Percentiles rank a stretch among this genome's conserved stretches.
Conservation (phyloP, 2,113 vertebrate genomes). For the Pterocles orientalis region DNA sequence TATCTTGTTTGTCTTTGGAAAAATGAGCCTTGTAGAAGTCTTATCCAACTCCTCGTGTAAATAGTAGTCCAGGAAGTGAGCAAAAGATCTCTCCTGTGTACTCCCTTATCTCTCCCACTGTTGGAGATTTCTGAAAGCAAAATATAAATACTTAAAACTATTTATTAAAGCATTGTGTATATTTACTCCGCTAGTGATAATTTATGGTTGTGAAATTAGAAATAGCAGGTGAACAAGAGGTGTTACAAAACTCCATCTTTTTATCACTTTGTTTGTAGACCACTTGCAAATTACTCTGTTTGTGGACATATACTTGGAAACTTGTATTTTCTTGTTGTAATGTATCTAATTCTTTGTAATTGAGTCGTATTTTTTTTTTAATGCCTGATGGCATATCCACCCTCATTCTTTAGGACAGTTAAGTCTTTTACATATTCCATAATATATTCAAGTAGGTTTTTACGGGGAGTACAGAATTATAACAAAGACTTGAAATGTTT, state of each 20-base stretch:
- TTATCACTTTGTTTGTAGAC: background rate
- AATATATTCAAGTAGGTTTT: background rate
- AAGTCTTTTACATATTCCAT: background rate
- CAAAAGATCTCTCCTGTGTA: background rate
- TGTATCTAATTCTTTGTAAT: background rate
- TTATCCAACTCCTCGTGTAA: accelerated
- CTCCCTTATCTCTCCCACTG: background rate
- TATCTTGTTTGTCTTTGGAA: background rate
- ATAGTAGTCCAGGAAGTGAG: background rate
- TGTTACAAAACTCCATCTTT: background rate
- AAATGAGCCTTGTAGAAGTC: background rate
- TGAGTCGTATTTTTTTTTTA: background rate
- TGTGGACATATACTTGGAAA: background rate
- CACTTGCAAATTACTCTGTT: background rate
- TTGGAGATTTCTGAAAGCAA: background rate
- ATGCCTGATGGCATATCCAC: background rate
- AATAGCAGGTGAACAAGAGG: background rate
- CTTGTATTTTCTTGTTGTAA: background rate
- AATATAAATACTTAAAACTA: background rate
- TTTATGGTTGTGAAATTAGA: background rate
- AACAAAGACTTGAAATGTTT: background rate
- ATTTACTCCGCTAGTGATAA: background rate
- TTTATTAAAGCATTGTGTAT: background rate
- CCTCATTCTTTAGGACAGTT: background rate
- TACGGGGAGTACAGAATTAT: background rate